Evolutionary conservation across 2,797 vertebrate species (phyloP).

Genomic region (Enteromius radiatus): DNA sequence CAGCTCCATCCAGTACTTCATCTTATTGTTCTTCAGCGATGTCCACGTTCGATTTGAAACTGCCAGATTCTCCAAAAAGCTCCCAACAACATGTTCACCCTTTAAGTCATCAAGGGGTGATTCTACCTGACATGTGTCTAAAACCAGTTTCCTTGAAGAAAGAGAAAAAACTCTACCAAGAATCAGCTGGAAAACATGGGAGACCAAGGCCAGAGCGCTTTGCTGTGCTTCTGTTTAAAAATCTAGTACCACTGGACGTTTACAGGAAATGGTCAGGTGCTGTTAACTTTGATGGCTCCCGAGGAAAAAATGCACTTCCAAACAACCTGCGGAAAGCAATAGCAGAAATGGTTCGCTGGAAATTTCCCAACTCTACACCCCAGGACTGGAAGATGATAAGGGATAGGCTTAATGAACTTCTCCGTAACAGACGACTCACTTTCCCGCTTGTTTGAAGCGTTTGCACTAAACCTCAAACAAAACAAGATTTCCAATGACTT

Average conservation of each 20-base stretch:
- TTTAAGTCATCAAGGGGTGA: background rate
- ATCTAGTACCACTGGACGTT: background rate
- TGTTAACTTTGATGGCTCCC: background rate
- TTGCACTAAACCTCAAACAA: background rate
- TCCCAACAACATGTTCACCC: background rate
- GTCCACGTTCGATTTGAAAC: background rate
- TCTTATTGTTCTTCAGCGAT: background rate
- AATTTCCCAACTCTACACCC: background rate
- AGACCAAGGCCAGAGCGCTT: background rate
- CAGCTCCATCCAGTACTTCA: background rate
- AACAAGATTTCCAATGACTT: background rate
- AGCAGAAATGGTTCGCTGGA: background rate
- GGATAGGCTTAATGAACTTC: constrained; percentile 28
- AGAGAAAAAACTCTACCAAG: background rate
- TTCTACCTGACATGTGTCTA: constrained; percentile 2
- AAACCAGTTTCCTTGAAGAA: constrained; percentile 13
- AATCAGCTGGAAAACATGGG: background rate
- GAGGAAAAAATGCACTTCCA: background rate
- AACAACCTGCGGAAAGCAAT: background rate
- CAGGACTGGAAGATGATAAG: constrained; percentile 3
- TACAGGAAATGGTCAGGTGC: background rate
- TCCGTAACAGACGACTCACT: background rate
- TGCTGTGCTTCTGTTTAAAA: constrained; percentile 22
- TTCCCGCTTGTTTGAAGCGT: background rate
- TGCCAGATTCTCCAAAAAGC: background rate